Percentiles rank a stretch among this genome's conserved stretches.
These are phyloP conservation scores for Penelope pileata DNA, from an alignment of 2,113 vertebrate species.

Conservation along the genomic window DNA sequence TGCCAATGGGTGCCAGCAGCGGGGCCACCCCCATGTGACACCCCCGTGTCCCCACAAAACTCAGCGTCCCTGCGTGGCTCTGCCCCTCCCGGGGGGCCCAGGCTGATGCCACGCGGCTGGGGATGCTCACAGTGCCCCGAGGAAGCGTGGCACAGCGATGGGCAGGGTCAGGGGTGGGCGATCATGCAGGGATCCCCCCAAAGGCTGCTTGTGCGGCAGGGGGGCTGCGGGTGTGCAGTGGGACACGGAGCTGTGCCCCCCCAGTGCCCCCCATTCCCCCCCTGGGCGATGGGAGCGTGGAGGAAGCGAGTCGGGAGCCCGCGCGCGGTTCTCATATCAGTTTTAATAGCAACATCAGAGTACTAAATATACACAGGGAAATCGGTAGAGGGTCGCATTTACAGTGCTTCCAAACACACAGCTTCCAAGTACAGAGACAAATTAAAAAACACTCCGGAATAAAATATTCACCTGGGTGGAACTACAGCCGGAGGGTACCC, in stretches of 20 bases:
- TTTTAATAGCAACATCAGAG: conserved; percentile 95
- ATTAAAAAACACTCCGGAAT: conserved; percentile 84
- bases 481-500: neutral
- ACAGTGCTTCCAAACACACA: conserved; percentile 91
- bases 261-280: too few species aligned
- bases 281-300: accelerated
- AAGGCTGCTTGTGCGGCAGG: too few species aligned
- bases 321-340: conserved; percentile 75
- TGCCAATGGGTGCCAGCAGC: too few species aligned
- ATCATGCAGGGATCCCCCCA: too few species aligned
- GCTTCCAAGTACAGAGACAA: conserved; percentile 89
- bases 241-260: too few species aligned
- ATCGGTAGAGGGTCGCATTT: conserved; percentile 86
- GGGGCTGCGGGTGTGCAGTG: too few species aligned
- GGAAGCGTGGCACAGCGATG: too few species aligned
- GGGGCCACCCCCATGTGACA: too few species aligned
- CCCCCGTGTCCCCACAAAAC: accelerated
- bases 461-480: conserved; percentile 75
- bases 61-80: neutral
- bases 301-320: neutral
- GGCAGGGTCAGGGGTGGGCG: too few species aligned
- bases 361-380: conserved; percentile 91
- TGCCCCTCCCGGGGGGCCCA: neutral
- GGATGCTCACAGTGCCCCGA: too few species aligned
- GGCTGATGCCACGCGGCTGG: too few species aligned